phyloP scores from a whole-genome alignment of 2,888 invertebrate species.

The Selenia dentaria region DNA sequence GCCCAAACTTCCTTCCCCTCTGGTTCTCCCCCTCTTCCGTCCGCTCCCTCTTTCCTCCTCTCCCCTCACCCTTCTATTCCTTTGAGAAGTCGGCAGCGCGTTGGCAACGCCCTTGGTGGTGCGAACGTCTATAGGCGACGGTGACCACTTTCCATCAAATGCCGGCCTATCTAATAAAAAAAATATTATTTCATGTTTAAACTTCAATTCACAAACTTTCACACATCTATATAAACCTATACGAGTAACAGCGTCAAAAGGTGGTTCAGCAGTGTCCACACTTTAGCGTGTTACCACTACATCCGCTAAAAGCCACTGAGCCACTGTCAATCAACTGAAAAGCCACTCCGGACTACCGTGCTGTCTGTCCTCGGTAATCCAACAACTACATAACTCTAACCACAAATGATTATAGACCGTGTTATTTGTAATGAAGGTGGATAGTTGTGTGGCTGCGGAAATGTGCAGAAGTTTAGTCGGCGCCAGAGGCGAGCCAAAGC shows the following conservation, averaged over 20 bases:
- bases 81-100: too few species aligned
- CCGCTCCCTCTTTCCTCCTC: too few species aligned
- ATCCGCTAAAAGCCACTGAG: constrained; percentile 32
- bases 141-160: too few species aligned
- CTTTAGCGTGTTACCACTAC: constrained; percentile 18
- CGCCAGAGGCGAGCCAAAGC: constrained; percentile 51
- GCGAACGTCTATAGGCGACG: too few species aligned
- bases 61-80: too few species aligned
- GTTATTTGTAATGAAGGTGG: constrained; percentile 34
- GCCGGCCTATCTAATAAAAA: too few species aligned
- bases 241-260: constrained; percentile 19
- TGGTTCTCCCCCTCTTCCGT: too few species aligned
- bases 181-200: too few species aligned
- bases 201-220: too few species aligned
- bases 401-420: constrained; percentile 36
- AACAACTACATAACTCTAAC: constrained; percentile 11
- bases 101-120: too few species aligned
- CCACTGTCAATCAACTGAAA: constrained; percentile 60
- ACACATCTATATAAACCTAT: constrained; percentile 1
- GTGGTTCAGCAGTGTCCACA: constrained; percentile 17
- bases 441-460: constrained; percentile 34
- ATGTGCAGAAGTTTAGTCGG: constrained; percentile 44
- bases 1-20: too few species aligned
- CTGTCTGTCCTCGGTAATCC: constrained; percentile 50
- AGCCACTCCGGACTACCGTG: constrained; percentile 46